Evolutionary conservation across 2,888 invertebrate species (phyloP).

Genomic region (Nasonovia ribisnigri): DNA sequence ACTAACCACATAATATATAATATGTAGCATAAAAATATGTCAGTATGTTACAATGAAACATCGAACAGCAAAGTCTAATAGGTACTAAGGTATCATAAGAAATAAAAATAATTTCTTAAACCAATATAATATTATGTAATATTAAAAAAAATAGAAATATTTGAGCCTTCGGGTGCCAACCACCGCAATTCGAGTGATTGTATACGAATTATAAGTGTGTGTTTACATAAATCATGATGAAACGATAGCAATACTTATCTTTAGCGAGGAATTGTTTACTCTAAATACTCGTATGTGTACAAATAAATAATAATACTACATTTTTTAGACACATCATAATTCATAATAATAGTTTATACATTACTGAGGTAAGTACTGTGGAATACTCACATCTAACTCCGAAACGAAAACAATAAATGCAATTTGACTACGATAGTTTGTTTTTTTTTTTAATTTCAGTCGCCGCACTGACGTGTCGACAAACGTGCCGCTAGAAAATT

Average conservation of each 20-base stretch:
- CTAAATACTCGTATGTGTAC: background rate
- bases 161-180: background rate
- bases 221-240: background rate
- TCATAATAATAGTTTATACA: background rate
- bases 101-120: background rate
- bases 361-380: background rate
- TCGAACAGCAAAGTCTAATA: background rate
- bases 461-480: background rate
- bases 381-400: constrained; percentile 45
- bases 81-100: background rate
- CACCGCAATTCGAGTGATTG: background rate
- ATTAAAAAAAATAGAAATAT: background rate
- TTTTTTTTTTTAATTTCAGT: constrained; percentile 5
- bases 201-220: background rate
- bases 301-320: background rate
- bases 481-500: background rate
- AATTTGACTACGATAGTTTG: constrained; percentile 12
- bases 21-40: background rate
- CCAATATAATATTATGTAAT: background rate
- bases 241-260: background rate
- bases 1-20: background rate
- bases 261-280: background rate
- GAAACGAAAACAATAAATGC: constrained; percentile 5
- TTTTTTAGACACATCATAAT: background rate
- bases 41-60: background rate